Base-by-base conservation (phyloP, 2,797 vertebrate genomes). In the Falco concolor region DNA sequence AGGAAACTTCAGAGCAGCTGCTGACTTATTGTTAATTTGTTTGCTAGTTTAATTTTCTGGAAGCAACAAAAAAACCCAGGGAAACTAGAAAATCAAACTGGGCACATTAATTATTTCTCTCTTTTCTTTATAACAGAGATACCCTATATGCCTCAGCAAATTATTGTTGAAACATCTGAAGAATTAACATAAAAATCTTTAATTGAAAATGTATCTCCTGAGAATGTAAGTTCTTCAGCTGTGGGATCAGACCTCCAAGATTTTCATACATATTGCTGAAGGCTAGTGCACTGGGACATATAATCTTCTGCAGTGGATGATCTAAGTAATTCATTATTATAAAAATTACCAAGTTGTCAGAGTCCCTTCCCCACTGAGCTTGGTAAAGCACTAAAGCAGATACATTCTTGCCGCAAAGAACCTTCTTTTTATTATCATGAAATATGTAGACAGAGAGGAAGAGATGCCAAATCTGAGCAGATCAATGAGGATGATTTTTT, bases 1-100 rank as follows among this genome's bases (percentile, higher is more conserved):
- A 87, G 83, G 74, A 65, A 86, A 82, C 52, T 81, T 93, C 70
- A 86, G 69, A 88, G 74, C 85, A 90, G 50, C 76, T 93, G 21
- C 80, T 84, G 82, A 79, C 28, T 86, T 89, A 61, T 3, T 91
- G 76, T 49, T 86, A 63, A 75, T 91, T 88, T 93, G 59, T 91
- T 92, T 91, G n/a, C 44, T 64, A 73, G 50, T 81, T 90, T 84
- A 19, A 89, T 88, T 86, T 91, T 93, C 84, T 96, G 54, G 38
- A 90, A 91, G 68, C 59, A 65, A 38, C 45, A 73, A 91, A 81
- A 61, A 65, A 92, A 93, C n/a, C n/a, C n/a, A n/a, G 25, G 36
- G 61, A 89, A 95, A 84, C n/a, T 5, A 75, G 57, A 91, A 81
- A 34, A 79, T 86, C 67, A 78, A 82, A 93, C 47, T 32, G 4